Percentiles rank a stretch among this genome's conserved stretches.
phyloP scores from a whole-genome alignment of 2,113 vertebrate genomes.

The Bettongia penicillata region DNA sequence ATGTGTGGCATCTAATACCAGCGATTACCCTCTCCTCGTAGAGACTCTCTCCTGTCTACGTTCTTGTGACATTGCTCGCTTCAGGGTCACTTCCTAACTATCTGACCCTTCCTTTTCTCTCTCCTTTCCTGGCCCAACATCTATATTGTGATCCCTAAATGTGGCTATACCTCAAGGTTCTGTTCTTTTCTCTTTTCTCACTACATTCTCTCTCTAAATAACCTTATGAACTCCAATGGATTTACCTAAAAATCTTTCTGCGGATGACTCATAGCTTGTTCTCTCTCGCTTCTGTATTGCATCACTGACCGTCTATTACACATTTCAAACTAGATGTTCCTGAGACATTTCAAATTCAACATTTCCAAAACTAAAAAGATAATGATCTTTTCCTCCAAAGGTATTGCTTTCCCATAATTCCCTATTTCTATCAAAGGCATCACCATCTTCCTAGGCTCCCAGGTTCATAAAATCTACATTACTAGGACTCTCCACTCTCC shows the following conservation, averaged over 20 bases:
- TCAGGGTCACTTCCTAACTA: too few relatives aligned
- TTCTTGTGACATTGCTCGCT: too few relatives aligned
- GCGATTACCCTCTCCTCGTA: too few relatives aligned
- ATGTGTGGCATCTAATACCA: too few relatives aligned
- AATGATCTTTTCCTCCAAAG: neutral
- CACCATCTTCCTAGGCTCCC: neutral
- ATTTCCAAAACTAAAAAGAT: neutral
- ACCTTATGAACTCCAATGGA: neutral
- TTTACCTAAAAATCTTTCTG: slow-evolving; percentile 20
- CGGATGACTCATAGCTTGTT: neutral
- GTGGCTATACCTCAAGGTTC: too few relatives aligned
- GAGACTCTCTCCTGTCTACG: too few relatives aligned
- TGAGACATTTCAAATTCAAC: neutral
- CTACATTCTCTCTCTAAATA: neutral
- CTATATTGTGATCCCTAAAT: too few relatives aligned
- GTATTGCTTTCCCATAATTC: neutral
- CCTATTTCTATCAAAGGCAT: neutral
- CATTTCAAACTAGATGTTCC: neutral
- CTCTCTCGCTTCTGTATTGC: neutral
- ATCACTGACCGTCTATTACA: neutral
- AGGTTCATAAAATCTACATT: slow-evolving; percentile 14
- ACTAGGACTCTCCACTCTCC: neutral
- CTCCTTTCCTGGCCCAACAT: too few relatives aligned
- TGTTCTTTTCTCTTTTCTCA: neutral
- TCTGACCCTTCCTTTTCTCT: too few relatives aligned